These are phyloP conservation scores for Paramisgurnus dabryanus DNA, from an alignment of 2,113 vertebrate genomes.

Conservation along the genomic window DNA sequence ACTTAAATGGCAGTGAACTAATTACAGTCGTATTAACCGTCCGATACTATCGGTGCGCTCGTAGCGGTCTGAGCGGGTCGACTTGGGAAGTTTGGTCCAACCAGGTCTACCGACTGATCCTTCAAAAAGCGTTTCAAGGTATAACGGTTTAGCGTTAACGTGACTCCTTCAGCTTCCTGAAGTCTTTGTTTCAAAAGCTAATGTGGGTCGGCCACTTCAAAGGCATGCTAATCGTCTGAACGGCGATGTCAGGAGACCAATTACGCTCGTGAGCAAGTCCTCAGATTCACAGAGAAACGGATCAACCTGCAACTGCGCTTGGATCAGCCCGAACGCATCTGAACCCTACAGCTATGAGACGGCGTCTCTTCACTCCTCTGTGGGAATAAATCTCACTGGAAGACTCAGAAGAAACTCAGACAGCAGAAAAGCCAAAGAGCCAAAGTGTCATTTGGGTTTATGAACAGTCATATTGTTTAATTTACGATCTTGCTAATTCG, in stretches of 20 bases:
- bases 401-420: neutral
- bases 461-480: neutral
- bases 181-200: slow-evolving; percentile 72
- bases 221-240: slow-evolving; percentile 72
- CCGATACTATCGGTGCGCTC: neutral
- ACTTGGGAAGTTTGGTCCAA: neutral
- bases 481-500: neutral
- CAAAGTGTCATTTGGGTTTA: neutral
- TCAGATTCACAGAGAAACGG: slow-evolving; percentile 36
- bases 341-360: neutral
- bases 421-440: neutral
- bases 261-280: slow-evolving; percentile 64
- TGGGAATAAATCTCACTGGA: neutral
- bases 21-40: neutral
- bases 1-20: neutral
- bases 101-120: neutral
- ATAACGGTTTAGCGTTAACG: slow-evolving; percentile 6
- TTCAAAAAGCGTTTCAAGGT: neutral
- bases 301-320: neutral
- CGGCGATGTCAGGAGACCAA: slow-evolving; percentile 75
- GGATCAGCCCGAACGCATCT: neutral
- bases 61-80: neutral
- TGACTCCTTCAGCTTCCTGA: slow-evolving; percentile 46
- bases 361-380: neutral
- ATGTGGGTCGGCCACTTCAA: slow-evolving; percentile 73